phyloP scores from a whole-genome alignment of 2,888 invertebrate genomes.

The Macrostomum cliftonense region DNA sequence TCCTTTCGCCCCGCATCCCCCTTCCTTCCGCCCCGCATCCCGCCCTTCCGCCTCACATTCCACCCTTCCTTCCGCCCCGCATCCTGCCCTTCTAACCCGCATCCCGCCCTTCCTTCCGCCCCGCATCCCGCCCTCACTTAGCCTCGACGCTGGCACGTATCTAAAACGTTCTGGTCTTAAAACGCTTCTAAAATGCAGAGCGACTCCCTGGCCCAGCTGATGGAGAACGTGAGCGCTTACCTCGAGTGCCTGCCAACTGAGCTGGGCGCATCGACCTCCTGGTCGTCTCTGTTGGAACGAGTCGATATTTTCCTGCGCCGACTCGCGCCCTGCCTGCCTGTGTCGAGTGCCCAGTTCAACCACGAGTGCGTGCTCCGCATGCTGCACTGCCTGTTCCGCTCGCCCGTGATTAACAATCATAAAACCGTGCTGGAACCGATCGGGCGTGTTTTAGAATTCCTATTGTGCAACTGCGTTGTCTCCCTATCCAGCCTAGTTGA shows the following conservation, averaged over 20 bases:
- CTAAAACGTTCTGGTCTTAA: no score
- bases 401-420: conserved; percentile 60
- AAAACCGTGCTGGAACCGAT: conserved; percentile 79
- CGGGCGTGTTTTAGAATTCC: conserved; percentile 74
- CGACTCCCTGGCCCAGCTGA: conserved; percentile 49
- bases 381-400: conserved; percentile 47
- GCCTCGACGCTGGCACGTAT: no score
- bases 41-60: no score
- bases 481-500: conserved; percentile 54
- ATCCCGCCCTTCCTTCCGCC: no score
- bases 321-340: conserved; percentile 25
- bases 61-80: no score
- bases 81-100: no score
- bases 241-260: conserved; percentile 66
- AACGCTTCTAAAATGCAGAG: conserved; percentile 32
- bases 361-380: conserved; percentile 37
- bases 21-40: no score
- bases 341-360: conserved; percentile 23
- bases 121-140: no score
- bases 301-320: conserved; percentile 64
- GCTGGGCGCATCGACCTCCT: conserved; percentile 51
- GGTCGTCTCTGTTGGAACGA: conserved; percentile 62
- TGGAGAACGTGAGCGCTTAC: conserved; percentile 78
- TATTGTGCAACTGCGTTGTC: conserved; percentile 68
- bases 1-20: no score